Base-by-base conservation (phyloP, 1,140 invertebrate genomes). In the Pseudomyrmex sp. region DNA sequence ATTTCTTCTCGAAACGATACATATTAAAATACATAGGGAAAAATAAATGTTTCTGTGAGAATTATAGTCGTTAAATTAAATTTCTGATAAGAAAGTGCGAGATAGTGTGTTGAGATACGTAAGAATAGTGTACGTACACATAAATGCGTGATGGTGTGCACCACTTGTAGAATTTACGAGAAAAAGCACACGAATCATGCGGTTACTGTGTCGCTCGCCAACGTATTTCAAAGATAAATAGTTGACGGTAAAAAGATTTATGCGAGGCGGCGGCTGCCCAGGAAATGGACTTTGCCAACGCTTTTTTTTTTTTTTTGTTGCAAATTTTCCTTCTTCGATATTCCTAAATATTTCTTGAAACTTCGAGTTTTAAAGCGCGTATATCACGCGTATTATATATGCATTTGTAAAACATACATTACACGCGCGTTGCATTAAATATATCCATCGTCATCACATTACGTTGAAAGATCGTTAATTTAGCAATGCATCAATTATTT, bases 221-320 rank as follows among this genome's bases (percentile, higher is more conserved):
- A 50, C 54, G 52, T 72, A 72, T 80, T 80, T 80, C n/a, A 59
- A 80, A 80, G 65, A 72, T 80, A 80, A 80, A 80, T 80, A 80
- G 76, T 80, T 80, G 76, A 58, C 54, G 26, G n/a, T 35, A 20
- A 44, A 52, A 70, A 70, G 76, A 80, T 80, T 72, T 80, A 80
- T 80, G 54, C 44, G 12, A 59, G 54, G 54, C 54, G 15, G n/a
- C 54, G 68, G 18, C 63, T 20, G 54, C 20, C 23, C 76, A 72
- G 76, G 76, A 80, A 80, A 80, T 80, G 66, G 54, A 80, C 76
- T 70, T 80, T n/a, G 44, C 56, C 76, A 23, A 20, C 46, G 12
- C 12, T 23, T 72, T 50, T 80, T 80, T 35, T 35, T n/a, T n/a
- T n/a, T 35, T 35, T 5, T 35, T 35, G 35, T 35, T 59, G 44